Conservation (phyloP, 2,797 vertebrate species). For the Cryptoblepharus egeriae region DNA sequence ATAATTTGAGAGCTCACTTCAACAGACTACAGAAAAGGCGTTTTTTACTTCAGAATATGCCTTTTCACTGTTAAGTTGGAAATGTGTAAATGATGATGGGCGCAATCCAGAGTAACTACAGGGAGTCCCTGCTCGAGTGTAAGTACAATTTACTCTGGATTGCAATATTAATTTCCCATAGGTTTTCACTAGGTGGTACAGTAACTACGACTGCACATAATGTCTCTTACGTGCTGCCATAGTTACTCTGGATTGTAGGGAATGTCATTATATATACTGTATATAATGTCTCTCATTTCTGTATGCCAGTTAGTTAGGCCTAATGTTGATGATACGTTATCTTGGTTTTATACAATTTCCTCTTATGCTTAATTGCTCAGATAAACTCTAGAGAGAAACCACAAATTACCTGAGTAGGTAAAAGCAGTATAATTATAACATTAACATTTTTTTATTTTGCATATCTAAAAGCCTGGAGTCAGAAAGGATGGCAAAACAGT, state of each 20-base stretch:
- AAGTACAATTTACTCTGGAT: no score
- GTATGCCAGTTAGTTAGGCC: slow-evolving; percentile 46
- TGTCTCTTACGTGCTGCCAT: no score
- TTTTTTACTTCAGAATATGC: slow-evolving; percentile 57
- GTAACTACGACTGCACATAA: no score
- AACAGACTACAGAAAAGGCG: slow-evolving; percentile 55
- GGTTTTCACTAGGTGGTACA: no score
- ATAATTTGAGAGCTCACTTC: slow-evolving; percentile 65
- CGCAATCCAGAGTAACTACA: no score
- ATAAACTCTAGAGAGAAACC: slow-evolving; percentile 42
- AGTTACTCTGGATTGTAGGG: no score
- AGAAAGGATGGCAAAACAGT: neutral
- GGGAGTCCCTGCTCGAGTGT: no score
- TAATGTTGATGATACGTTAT: slow-evolving; percentile 36
- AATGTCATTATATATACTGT: no score
- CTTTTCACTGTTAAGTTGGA: slow-evolving; percentile 42
- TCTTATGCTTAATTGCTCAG: slow-evolving; percentile 48
- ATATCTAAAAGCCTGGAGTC: slow-evolving; percentile 12
- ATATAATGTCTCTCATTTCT: slow-evolving; percentile 35
- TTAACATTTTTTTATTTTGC: slow-evolving; percentile 15
- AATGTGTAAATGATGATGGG: slow-evolving; percentile 29
- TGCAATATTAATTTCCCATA: no score
- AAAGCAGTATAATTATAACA: slow-evolving; percentile 37
- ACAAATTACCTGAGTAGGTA: slow-evolving; percentile 37
- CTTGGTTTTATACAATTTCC: slow-evolving; percentile 43